Percentiles rank a stretch among this genome's conserved stretches.
Evolutionary conservation across 2,797 vertebrate species (phyloP).

Genomic region (Lacerta agilis): DNA sequence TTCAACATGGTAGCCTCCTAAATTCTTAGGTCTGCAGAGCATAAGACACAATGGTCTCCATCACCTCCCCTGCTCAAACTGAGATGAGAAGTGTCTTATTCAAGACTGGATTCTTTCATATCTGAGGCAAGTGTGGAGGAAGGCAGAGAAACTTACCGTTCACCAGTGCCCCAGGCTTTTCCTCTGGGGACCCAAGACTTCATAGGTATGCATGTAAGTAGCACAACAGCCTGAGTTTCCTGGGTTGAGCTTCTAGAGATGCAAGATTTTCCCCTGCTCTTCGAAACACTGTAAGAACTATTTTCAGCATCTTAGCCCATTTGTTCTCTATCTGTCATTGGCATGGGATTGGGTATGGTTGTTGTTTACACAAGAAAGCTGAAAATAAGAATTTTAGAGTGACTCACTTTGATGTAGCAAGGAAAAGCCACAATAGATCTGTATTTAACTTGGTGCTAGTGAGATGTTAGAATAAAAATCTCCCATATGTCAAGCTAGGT

Average conservation of each 20-base stretch:
- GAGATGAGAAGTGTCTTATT: neutral
- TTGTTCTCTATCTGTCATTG: neutral
- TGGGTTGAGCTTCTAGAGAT: neutral
- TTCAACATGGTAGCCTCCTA: too few relatives aligned
- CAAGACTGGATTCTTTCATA: neutral
- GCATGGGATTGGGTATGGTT: neutral
- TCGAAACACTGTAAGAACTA: neutral
- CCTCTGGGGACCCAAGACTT: neutral
- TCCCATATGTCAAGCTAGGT: constrained; percentile 48
- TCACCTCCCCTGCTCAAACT: neutral
- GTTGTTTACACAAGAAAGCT: neutral
- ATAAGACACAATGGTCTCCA: neutral
- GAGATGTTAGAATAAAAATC: constrained; percentile 42
- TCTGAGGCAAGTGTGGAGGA: neutral
- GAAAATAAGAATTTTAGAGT: constrained; percentile 28
- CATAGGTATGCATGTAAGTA: constrained; percentile 21
- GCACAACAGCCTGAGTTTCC: constrained; percentile 22
- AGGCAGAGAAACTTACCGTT: neutral
- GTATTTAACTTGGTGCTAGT: constrained; percentile 35
- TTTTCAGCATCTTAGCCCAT: constrained; percentile 40
- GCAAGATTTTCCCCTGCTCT: neutral
- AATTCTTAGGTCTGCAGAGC: too few relatives aligned
- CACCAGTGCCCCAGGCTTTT: neutral
- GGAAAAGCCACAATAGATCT: neutral
- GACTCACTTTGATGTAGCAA: constrained; percentile 25